These are phyloP conservation scores for Caenorhabditis sinica DNA, from an alignment of 2,888 invertebrate genomes.

Conservation along the genomic window DNA sequence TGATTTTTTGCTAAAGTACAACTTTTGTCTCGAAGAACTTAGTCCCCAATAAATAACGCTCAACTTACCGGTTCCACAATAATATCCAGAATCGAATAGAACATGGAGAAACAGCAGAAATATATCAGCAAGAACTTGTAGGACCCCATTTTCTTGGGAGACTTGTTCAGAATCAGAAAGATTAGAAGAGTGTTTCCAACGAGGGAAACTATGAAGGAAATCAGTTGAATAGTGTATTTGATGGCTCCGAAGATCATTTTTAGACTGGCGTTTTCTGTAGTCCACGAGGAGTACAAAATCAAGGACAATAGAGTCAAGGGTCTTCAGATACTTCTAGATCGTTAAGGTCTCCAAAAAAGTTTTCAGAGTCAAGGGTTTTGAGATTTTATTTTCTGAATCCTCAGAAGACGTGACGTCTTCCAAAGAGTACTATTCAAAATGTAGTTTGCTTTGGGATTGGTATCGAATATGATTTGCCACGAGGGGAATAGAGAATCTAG, in stretches of 20 bases:
- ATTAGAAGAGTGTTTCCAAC: slow-evolving; percentile 39
- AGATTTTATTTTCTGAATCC: too few species aligned
- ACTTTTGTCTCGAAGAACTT: too few species aligned
- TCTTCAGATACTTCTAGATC: too few species aligned
- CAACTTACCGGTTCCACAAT: slow-evolving; percentile 46
- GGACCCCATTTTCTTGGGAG: slow-evolving; percentile 53
- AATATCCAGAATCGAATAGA: slow-evolving; percentile 54
- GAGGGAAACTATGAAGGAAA: slow-evolving; percentile 41
- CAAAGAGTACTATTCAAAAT: too few species aligned
- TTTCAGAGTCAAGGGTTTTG: too few species aligned
- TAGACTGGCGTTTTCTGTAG: not conserved
- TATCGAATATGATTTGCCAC: too few species aligned
- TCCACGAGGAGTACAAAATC: not conserved
- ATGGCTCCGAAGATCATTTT: slow-evolving; percentile 20
- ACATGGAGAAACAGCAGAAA: slow-evolving; percentile 56
- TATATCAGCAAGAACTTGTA: slow-evolving; percentile 59
- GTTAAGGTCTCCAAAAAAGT: too few species aligned
- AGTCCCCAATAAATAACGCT: too few species aligned
- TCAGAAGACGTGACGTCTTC: too few species aligned
- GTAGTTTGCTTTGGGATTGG: too few species aligned
- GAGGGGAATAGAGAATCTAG: too few species aligned
- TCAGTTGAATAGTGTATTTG: slow-evolving; percentile 37
- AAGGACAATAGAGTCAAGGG: not conserved
- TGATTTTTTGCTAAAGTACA: too few species aligned
- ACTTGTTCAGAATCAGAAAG: slow-evolving; percentile 45